These are phyloP conservation scores for Meriones unguiculatus DNA, from an alignment of 2,113 vertebrate genomes.

Conservation along the genomic window DNA sequence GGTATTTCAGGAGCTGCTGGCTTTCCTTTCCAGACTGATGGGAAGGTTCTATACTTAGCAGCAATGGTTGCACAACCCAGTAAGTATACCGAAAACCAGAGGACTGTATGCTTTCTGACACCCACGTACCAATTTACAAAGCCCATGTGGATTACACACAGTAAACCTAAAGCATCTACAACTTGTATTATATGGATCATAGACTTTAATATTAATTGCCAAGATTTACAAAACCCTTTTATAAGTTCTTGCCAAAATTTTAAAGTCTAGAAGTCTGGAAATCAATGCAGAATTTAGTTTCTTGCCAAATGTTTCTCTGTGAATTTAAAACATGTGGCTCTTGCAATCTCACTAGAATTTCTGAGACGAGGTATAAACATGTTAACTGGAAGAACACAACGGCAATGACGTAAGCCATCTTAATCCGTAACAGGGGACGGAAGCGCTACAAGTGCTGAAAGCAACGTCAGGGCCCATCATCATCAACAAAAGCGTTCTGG, in stretches of 20 bases:
- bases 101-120: not conserved
- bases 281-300: constrained; percentile 23
- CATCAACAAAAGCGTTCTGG: not conserved
- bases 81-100: not conserved
- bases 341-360: constrained; percentile 19
- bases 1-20: not conserved
- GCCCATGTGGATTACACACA: not conserved
- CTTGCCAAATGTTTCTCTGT: constrained; percentile 36
- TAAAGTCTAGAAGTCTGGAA: constrained; percentile 1
- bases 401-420: constrained; percentile 14
- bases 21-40: not conserved
- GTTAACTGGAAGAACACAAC: constrained; percentile 1
- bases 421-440: not conserved
- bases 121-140: not conserved
- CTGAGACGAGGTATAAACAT: constrained; percentile 34
- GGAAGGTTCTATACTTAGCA: not conserved
- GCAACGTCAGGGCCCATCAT: no score
- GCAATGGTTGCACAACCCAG: not conserved
- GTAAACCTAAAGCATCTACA: not conserved
- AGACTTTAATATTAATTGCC: not conserved
- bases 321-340: not conserved
- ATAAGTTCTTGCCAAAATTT: constrained; percentile 23
- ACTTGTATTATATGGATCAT: not conserved
- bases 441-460: not conserved
- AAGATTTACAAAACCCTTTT: constrained; percentile 33